Base-by-base conservation (phyloP, 2,113 vertebrate species). In the Xerus inauris region DNA sequence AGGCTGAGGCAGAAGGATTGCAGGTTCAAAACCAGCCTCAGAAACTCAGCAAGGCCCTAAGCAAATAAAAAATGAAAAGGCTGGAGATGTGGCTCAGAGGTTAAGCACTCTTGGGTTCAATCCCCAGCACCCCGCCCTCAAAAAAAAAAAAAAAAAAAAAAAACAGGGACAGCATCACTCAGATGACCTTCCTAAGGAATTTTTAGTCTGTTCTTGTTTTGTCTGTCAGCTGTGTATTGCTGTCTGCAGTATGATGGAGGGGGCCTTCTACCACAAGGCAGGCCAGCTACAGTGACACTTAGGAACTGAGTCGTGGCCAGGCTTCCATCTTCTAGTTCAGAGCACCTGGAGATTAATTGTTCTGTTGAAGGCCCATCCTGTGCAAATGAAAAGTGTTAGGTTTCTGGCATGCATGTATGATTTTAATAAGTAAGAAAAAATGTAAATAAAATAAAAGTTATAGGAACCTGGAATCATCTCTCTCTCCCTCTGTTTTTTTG, bases 391-490 rank as follows among this genome's bases (percentile, higher is more conserved):
- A 85, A 73, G 42, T 51, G n/a, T n/a, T 42, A 26, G 20, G 7
- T 90, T 76, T 87, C 57, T 80, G 13, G 14, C 35, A 32, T 57
- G 20, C 16, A 3, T 35, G 1, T 77, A 22, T 28, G 1, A 65
- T 76, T 95, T 94, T 42, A 79, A 79, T 90, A 38, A 16, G 71
- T 73, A 89, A 93, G 35, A 35, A 83, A 82, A 85, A 85, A 38
- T 4, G 38, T 73, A 80, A 69, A 3, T 40, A 24, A 67, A 47
- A 91, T 3, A 65, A 32, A 77, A 28, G 1, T 81, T 45, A 57
- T 5, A 28, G 20, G 26, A 67, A 32, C 16, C n/a, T 57, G 14
- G 30, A 9, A 7, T 14, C 51, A 12, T 47, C 35, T 77, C 73
- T 6, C 19, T 45, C 40, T 51, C 38, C 47, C 57, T 28, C 40